Percentiles rank a stretch among this genome's conserved stretches.
Conservation (phyloP, 2,797 vertebrate genomes). For the Myiothlypis coronata region DNA sequence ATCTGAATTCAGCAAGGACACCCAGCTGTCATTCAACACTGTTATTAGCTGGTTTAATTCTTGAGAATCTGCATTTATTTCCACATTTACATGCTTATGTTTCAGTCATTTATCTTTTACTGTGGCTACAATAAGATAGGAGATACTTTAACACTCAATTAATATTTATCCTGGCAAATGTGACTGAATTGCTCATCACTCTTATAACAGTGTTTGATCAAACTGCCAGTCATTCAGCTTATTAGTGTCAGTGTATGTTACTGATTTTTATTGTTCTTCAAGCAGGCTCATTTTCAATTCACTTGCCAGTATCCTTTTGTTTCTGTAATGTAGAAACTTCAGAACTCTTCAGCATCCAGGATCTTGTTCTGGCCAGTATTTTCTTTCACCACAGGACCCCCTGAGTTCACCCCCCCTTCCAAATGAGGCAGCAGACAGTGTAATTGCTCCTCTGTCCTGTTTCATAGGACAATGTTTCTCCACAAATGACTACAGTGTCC, state of each 20-base stretch:
- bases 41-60: constrained; percentile 10
- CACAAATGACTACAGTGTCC: not conserved
- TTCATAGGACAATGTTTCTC: not conserved
- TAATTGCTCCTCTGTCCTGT: not conserved
- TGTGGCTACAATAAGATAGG: not conserved
- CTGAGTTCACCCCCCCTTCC: not conserved
- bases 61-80: not conserved
- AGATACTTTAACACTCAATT: constrained; percentile 18
- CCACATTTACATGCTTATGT: not conserved
- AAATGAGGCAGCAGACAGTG: not conserved
- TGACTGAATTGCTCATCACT: constrained; percentile 18
- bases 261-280: constrained; percentile 2
- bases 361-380: not conserved
- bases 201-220: not conserved
- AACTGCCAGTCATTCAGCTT: constrained; percentile 50
- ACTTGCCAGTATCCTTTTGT: not conserved
- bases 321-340: not conserved
- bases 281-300: not conserved
- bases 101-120: constrained; percentile 13
- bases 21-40: not conserved
- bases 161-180: constrained; percentile 32
- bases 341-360: not conserved
- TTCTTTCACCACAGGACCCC: not conserved
- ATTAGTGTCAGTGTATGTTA: constrained; percentile 33
- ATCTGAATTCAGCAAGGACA: not conserved